Percentiles rank a stretch among this genome's conserved stretches.
Evolutionary conservation across 2,113 vertebrate genomes (phyloP).

Genomic region (Myrmophylax atrothorax): DNA sequence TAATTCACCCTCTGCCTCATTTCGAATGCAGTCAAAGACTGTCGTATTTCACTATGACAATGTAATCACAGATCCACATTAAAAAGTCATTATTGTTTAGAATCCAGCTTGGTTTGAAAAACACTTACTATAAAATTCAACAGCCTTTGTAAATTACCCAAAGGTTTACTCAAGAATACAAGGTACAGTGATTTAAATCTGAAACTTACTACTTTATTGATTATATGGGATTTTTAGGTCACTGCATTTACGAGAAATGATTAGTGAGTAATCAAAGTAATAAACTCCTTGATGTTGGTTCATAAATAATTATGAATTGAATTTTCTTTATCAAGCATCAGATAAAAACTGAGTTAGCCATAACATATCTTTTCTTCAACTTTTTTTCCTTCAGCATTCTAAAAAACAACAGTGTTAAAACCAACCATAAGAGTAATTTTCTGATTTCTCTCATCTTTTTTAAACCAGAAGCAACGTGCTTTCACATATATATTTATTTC

Average conservation of each 20-base stretch:
- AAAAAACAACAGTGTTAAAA: neutral
- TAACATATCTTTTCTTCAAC: neutral
- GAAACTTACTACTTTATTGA: constrained; percentile 86
- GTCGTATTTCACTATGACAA: constrained; percentile 97
- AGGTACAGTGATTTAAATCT: constrained; percentile 86
- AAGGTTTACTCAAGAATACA: constrained; percentile 91
- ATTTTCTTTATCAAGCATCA: constrained; percentile 37
- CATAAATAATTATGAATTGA: constrained; percentile 77
- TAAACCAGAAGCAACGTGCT: neutral
- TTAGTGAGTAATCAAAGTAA: constrained; percentile 83
- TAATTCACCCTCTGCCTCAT: constrained; percentile 90
- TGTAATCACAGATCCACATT: constrained; percentile 99
- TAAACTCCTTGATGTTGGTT: constrained; percentile 74
- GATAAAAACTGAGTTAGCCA: neutral
- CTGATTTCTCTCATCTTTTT: neutral
- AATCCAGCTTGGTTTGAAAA: constrained; percentile 94
- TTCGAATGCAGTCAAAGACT: constrained; percentile 87
- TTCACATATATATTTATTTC: neutral
- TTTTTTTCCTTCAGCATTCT: neutral
- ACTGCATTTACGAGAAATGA: constrained; percentile 79
- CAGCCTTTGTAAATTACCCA: constrained; percentile 91
- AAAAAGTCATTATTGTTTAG: constrained; percentile 99
- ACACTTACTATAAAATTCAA: constrained; percentile 94
- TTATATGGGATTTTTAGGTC: constrained; percentile 74
- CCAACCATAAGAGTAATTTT: neutral